Evolutionary conservation across 2,888 invertebrate genomes (phyloP).

Genomic region (Calephelis perditalis): DNA sequence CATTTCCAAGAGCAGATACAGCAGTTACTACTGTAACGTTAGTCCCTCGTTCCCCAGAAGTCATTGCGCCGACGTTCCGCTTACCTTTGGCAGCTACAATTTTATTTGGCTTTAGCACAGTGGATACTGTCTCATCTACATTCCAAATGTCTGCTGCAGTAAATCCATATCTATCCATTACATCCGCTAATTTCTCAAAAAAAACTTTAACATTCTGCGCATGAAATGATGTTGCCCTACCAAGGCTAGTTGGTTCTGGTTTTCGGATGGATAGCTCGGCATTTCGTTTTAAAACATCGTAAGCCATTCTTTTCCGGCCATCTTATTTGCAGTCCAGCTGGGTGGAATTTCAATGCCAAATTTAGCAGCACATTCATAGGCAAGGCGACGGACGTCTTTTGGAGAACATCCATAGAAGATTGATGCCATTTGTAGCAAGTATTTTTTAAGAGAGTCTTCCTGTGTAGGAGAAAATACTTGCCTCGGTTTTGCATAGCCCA

Average conservation of each 20-base stretch:
- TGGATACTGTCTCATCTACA: slow-evolving; percentile 34
- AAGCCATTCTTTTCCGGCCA: neutral
- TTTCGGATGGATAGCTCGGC: slow-evolving; percentile 32
- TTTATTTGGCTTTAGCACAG: slow-evolving; percentile 28
- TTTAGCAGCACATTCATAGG: slow-evolving; percentile 30
- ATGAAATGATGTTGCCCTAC: slow-evolving; percentile 37
- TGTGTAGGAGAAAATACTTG: slow-evolving; percentile 30
- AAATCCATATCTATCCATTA: slow-evolving; percentile 25
- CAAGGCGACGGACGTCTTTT: slow-evolving; percentile 32
- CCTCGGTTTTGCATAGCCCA: slow-evolving; percentile 29
- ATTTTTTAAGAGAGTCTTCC: slow-evolving; percentile 27
- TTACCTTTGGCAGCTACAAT: no score
- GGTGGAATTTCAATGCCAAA: slow-evolving; percentile 24
- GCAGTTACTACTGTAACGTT: slow-evolving; percentile 34
- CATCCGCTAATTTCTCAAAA: slow-evolving; percentile 35
- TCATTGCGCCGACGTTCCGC: slow-evolving; percentile 27
- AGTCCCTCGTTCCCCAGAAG: slow-evolving; percentile 34
- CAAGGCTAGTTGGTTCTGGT: slow-evolving; percentile 34
- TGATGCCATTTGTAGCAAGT: slow-evolving; percentile 30
- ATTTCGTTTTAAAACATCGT: slow-evolving; percentile 32
- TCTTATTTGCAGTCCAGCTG: slow-evolving; percentile 20
- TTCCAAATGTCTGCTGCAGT: slow-evolving; percentile 22
- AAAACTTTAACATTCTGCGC: slow-evolving; percentile 24
- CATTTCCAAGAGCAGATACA: slow-evolving; percentile 30
- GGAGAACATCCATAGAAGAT: slow-evolving; percentile 30